phyloP scores from a whole-genome alignment of 2,113 vertebrate genomes.

The Dasyurus viverrinus region DNA sequence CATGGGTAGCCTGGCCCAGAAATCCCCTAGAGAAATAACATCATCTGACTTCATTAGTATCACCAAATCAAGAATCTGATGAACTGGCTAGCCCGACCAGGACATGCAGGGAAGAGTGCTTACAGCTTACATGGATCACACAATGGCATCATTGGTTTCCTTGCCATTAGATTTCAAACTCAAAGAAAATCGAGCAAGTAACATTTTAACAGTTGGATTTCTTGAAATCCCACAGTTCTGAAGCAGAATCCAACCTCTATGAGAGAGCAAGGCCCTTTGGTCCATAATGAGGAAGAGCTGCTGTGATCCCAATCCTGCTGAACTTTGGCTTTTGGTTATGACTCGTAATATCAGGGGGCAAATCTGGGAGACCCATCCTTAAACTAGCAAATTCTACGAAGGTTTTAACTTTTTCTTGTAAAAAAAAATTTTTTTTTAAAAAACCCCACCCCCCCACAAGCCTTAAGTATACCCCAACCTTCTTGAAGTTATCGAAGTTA shows the following conservation, averaged over 20 bases:
- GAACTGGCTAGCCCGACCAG: conserved; percentile 52
- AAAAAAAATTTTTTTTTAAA: conserved; percentile 47
- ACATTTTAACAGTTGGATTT: conserved; percentile 58
- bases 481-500: conserved; percentile 69
- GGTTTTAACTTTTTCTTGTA: conserved; percentile 69
- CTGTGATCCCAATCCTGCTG: conserved; percentile 65
- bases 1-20: conserved; percentile 80
- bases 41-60: conserved; percentile 72
- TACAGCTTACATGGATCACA: conserved; percentile 59
- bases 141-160: conserved; percentile 38
- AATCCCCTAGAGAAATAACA: conserved; percentile 79
- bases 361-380: conserved; percentile 71
- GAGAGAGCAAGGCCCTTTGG: conserved; percentile 80
- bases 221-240: conserved; percentile 40
- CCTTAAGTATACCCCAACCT: conserved; percentile 66
- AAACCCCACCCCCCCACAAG: background rate
- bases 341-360: conserved; percentile 56
- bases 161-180: conserved; percentile 39
- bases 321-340: conserved; percentile 52
- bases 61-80: conserved; percentile 64
- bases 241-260: conserved; percentile 1
- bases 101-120: conserved; percentile 18
- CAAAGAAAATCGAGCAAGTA: background rate
- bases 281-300: conserved; percentile 69
- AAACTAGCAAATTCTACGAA: conserved; percentile 75